Evolutionary conservation across 2,113 vertebrate genomes (phyloP).

Genomic region (Festucalex cinctus): DNA sequence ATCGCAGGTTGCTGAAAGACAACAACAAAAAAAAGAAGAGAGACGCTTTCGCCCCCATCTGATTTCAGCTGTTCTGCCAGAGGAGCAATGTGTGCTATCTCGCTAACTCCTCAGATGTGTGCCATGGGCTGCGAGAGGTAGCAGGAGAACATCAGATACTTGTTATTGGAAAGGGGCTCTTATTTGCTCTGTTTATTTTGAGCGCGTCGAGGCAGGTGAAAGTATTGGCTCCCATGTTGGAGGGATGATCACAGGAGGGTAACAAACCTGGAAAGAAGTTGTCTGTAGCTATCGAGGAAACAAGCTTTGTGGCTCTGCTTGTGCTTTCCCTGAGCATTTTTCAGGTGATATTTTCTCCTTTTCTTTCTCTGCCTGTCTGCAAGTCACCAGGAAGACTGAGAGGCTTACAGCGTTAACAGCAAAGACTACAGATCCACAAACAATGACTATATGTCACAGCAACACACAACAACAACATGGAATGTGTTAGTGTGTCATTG

Average conservation of each 20-base stretch:
- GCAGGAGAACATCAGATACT: conserved; percentile 3
- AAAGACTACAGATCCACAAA: background rate
- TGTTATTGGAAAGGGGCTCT: background rate
- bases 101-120: background rate
- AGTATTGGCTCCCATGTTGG: conserved; percentile 7
- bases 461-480: background rate
- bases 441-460: background rate
- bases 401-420: background rate
- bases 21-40: background rate
- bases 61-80: conserved; percentile 14
- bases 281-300: background rate
- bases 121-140: conserved; percentile 4
- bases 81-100: conserved; percentile 4
- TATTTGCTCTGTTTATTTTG: background rate
- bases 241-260: conserved; percentile 3
- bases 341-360: background rate
- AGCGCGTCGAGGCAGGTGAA: conserved; percentile 5
- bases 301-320: background rate
- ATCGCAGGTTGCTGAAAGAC: background rate
- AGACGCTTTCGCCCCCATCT: conserved; percentile 4
- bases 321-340: conserved; percentile 6
- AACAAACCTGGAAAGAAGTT: background rate
- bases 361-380: background rate
- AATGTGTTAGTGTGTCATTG: too few species aligned
- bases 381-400: background rate